Conservation (phyloP, 2,113 vertebrate genomes). For the Cyprinodon variegatus region DNA sequence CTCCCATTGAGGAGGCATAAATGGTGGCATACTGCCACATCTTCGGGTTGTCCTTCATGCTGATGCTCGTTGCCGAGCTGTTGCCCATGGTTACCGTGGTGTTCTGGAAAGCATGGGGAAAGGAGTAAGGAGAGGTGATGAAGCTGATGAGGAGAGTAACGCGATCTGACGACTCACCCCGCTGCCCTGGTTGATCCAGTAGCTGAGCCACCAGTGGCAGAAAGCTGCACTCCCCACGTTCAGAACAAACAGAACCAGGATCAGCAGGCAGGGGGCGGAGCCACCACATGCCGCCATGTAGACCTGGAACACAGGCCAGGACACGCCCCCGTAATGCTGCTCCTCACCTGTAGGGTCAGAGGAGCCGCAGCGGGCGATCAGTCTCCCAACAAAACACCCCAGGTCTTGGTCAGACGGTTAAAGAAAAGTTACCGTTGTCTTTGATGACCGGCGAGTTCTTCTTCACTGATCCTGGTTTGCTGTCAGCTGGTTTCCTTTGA, state of each 20-base stretch:
- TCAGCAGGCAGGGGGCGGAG: conserved; percentile 85
- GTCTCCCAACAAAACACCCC: background rate
- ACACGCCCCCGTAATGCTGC: conserved; percentile 87
- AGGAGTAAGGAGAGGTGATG: background rate
- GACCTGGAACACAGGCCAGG: conserved; percentile 86
- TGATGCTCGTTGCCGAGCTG: conserved; percentile 81
- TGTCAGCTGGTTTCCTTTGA: conserved; percentile 87
- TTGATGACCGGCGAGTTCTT: conserved; percentile 85
- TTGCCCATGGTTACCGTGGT: conserved; percentile 82
- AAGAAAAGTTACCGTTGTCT: conserved; percentile 80
- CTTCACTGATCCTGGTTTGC: conserved; percentile 89
- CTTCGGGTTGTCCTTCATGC: conserved; percentile 91
- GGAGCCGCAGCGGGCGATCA: background rate
- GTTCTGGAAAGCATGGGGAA: conserved; percentile 70
- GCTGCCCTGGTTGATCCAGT: conserved; percentile 96
- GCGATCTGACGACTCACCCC: conserved; percentile 81
- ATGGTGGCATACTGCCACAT: conserved; percentile 89
- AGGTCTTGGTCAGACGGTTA: background rate
- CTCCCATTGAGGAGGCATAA: conserved; percentile 91
- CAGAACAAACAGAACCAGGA: conserved; percentile 87
- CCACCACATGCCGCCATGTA: conserved; percentile 91
- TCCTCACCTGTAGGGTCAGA: conserved; percentile 77
- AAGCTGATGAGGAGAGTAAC: background rate
- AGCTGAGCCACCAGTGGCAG: conserved; percentile 95
- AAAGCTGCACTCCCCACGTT: conserved; percentile 93